A percentile compares a stretch with the other conserved stretches of the same genome.
phyloP scores from a whole-genome alignment of 2,797 vertebrate species.

The Cirrhinus molitorella region DNA sequence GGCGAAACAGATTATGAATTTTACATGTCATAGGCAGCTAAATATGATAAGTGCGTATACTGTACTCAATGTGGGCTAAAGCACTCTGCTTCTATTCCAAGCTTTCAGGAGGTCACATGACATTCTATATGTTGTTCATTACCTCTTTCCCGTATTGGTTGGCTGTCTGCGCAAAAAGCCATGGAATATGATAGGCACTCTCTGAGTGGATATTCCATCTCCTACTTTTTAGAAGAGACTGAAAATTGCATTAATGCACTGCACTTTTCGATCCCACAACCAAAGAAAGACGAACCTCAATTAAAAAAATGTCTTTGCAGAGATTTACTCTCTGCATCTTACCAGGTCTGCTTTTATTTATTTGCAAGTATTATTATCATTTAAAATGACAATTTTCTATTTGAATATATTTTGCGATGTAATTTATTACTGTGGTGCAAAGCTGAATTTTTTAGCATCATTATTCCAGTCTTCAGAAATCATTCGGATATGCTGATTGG shows the following conservation, averaged over 20 bases:
- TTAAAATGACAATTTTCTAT: not conserved
- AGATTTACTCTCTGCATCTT: not conserved
- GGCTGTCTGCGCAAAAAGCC: conserved; percentile 56
- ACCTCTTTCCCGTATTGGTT: conserved; percentile 60
- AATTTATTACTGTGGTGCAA: no score
- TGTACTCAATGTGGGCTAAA: conserved; percentile 15
- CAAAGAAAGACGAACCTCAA: not conserved
- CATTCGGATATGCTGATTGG: not conserved
- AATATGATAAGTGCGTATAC: conserved; percentile 19
- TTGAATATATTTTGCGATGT: not conserved
- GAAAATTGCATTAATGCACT: conserved; percentile 57
- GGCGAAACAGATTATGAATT: conserved; percentile 18
- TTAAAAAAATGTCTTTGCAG: not conserved
- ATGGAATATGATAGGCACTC: conserved; percentile 61
- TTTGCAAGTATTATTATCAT: not conserved
- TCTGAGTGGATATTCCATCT: conserved; percentile 55
- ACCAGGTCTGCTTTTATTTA: not conserved
- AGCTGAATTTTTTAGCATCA: not conserved
- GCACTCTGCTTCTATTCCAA: conserved; percentile 48
- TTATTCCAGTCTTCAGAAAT: not conserved
- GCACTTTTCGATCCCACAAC: conserved; percentile 21
- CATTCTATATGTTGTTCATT: conserved; percentile 57
- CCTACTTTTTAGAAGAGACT: conserved; percentile 45
- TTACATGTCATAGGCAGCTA: conserved; percentile 10
- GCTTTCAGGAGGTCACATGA: conserved; percentile 63